Conservation (phyloP, 2,888 invertebrate genomes). For the Conomelus anceps region DNA sequence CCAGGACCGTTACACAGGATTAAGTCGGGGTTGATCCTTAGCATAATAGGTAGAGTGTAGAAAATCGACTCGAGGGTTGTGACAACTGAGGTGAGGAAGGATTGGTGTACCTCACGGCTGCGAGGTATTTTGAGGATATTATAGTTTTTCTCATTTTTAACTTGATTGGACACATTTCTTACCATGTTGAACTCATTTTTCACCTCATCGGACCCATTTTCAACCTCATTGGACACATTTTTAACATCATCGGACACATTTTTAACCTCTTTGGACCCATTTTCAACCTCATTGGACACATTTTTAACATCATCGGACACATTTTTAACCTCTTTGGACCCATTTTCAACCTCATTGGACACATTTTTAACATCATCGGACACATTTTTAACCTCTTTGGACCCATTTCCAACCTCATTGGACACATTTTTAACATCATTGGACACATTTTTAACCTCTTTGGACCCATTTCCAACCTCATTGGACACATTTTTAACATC, state of each 20-base stretch:
- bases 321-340: conserved; percentile 22
- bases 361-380: neutral
- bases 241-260: too few relatives aligned
- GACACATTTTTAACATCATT: too few relatives aligned
- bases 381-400: conserved; percentile 22
- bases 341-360: conserved; percentile 41
- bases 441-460: too few relatives aligned
- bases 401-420: too few relatives aligned
- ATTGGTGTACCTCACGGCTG: conserved; percentile 81
- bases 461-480: too few relatives aligned
- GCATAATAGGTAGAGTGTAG: conserved; percentile 60
- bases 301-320: neutral
- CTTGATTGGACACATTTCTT: too few relatives aligned
- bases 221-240: too few relatives aligned
- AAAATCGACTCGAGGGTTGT: conserved; percentile 70
- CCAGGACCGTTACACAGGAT: conserved; percentile 94
- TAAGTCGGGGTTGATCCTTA: conserved; percentile 65
- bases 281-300: too few relatives aligned
- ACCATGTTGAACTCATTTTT: too few relatives aligned
- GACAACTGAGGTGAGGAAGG: conserved; percentile 68
- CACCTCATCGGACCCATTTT: too few relatives aligned
- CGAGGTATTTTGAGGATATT: conserved; percentile 62
- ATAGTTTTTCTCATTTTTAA: conserved; percentile 40
- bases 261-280: too few relatives aligned
- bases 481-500: too few relatives aligned